These are phyloP conservation scores for Vollenhovia emeryi DNA, from an alignment of 1,140 invertebrate species.

Conservation along the genomic window DNA sequence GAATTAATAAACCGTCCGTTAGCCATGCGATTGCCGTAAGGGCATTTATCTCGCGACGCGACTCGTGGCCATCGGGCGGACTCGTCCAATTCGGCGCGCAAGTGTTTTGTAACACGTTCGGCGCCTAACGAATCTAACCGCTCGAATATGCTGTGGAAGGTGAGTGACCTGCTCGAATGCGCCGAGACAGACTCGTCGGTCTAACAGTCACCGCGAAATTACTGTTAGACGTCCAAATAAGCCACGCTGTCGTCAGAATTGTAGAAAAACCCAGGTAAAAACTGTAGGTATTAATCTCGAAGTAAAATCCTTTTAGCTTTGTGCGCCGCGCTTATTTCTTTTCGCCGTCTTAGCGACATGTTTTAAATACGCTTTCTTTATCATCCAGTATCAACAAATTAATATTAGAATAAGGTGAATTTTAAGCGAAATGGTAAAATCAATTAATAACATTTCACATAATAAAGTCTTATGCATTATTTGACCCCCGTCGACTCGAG, in stretches of 20 bases:
- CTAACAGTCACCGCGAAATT: slow-evolving; percentile 71
- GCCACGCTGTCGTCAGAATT: slow-evolving; percentile 35
- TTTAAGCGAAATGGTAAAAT: background rate
- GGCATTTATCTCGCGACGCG: slow-evolving; percentile 36
- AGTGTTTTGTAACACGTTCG: slow-evolving; percentile 6
- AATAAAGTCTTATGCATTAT: background rate
- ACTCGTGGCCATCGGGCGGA: background rate
- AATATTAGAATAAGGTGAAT: background rate
- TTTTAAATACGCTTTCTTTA: background rate
- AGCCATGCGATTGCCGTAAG: slow-evolving; percentile 8
- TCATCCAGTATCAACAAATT: background rate
- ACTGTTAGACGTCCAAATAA: slow-evolving; percentile 70
- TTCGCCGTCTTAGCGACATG: background rate
- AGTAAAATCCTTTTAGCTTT: background rate
- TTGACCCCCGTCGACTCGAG: background rate
- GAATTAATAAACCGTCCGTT: slow-evolving; percentile 49
- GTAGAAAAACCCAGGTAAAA: slow-evolving; percentile 1
- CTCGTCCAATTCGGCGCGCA: slow-evolving; percentile 21
- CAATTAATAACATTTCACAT: background rate
- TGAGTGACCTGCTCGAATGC: slow-evolving; percentile 62
- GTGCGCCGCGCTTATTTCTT: background rate
- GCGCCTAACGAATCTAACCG: slow-evolving; percentile 62
- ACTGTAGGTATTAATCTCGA: background rate
- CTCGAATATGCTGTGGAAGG: slow-evolving; percentile 66
- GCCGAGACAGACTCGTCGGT: slow-evolving; percentile 41